Evolutionary conservation across 2,113 vertebrate species (phyloP).

Genomic region (Andinoacara biseriatus): DNA sequence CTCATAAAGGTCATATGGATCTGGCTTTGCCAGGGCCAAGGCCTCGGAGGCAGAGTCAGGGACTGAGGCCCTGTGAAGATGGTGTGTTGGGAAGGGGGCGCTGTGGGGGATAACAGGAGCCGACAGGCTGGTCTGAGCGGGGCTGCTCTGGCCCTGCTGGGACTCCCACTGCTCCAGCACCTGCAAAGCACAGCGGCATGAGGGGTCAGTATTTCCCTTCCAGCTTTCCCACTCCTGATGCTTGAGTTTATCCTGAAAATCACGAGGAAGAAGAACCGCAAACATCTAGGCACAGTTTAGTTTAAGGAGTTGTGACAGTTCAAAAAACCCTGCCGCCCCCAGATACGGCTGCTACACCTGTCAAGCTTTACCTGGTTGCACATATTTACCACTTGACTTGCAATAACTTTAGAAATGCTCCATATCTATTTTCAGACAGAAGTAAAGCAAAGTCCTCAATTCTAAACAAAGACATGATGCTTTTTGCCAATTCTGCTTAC

Average conservation of each 20-base stretch:
- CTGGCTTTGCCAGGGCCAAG: slow-evolving; percentile 90
- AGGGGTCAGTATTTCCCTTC: slow-evolving; percentile 54
- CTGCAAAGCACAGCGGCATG: slow-evolving; percentile 84
- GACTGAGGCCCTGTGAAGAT: slow-evolving; percentile 91
- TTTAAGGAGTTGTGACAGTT: slow-evolving; percentile 16
- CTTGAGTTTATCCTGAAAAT: neutral
- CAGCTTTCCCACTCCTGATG: neutral
- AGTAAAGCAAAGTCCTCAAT: neutral
- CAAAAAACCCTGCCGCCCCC: neutral
- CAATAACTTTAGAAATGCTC: neutral
- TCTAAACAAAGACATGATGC: neutral
- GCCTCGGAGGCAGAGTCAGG: slow-evolving; percentile 90
- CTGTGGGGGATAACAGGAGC: slow-evolving; percentile 88
- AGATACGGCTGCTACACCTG: neutral
- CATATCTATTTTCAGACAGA: neutral
- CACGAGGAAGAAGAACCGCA: neutral
- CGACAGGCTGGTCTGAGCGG: slow-evolving; percentile 88
- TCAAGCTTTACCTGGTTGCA: neutral
- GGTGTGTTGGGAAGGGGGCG: slow-evolving; percentile 85
- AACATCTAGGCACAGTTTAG: neutral
- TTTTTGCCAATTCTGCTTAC: neutral
- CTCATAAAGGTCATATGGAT: slow-evolving; percentile 96
- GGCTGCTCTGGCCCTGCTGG: slow-evolving; percentile 87
- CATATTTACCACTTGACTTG: neutral
- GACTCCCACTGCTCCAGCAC: slow-evolving; percentile 93